A percentile compares a stretch with the other conserved stretches of the same genome.
Evolutionary conservation across 2,797 vertebrate genomes (phyloP).

Genomic region (Sphaeramia orbicularis): DNA sequence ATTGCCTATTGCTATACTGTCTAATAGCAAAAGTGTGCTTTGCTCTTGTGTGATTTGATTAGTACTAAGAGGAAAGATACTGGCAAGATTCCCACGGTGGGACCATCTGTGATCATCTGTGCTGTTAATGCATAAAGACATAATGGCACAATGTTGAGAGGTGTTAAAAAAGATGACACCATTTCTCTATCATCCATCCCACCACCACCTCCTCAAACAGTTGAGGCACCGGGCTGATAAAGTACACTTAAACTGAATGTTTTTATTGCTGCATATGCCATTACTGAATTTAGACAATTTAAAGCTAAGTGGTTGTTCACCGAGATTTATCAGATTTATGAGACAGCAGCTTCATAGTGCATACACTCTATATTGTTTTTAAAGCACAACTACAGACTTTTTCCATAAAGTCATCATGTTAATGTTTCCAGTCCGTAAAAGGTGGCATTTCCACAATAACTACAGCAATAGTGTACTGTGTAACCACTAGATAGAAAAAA

Average conservation of each 20-base stretch:
- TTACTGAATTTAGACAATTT: slow-evolving; percentile 32
- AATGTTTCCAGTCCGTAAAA: slow-evolving; percentile 13
- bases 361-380: slow-evolving; percentile 2
- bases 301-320: slow-evolving; percentile 12
- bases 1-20: slow-evolving; percentile 48
- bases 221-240: slow-evolving; percentile 25
- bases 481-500: slow-evolving; percentile 31
- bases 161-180: slow-evolving; percentile 68
- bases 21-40: slow-evolving; percentile 26
- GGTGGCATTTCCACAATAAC: slow-evolving; percentile 15
- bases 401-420: background rate
- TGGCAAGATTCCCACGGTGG: slow-evolving; percentile 61
- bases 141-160: slow-evolving; percentile 60
- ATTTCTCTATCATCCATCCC: slow-evolving; percentile 45
- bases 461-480: slow-evolving; percentile 14
- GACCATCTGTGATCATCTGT: slow-evolving; percentile 72
- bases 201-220: slow-evolving; percentile 38
- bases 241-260: slow-evolving; percentile 26
- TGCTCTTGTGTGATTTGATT: slow-evolving; percentile 48
- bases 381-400: background rate
- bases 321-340: slow-evolving; percentile 29
- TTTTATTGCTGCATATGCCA: slow-evolving; percentile 18
- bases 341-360: slow-evolving; percentile 12
- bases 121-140: slow-evolving; percentile 61
- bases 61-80: slow-evolving; percentile 50